phyloP scores from a whole-genome alignment of 2,888 invertebrate species.

The Scotopteryx bipunctaria region DNA sequence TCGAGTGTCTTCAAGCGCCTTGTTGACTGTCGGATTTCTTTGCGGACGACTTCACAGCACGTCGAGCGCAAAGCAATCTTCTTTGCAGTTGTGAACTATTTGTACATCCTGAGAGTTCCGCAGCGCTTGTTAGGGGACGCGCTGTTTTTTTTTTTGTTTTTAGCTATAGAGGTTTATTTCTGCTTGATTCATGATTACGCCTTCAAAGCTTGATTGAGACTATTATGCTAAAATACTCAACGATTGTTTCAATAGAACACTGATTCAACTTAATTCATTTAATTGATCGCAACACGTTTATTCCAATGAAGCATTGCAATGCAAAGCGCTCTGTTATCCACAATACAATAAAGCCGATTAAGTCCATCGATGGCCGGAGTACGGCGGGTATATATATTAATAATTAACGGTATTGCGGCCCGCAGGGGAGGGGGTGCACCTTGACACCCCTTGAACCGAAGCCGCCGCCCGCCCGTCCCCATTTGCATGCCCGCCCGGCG shows the following conservation, averaged over 20 bases:
- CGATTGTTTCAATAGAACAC: not conserved
- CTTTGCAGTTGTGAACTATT: slow-evolving; percentile 21
- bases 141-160: not conserved
- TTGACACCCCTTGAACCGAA: slow-evolving; percentile 56
- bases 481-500: slow-evolving; percentile 44
- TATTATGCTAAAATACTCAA: not conserved
- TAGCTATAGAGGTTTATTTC: not conserved
- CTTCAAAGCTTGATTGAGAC: too few relatives aligned
- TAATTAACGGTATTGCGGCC: slow-evolving; percentile 47
- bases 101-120: slow-evolving; percentile 10
- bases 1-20: slow-evolving; percentile 34
- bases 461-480: slow-evolving; percentile 38
- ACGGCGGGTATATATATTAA: slow-evolving; percentile 49
- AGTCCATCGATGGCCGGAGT: slow-evolving; percentile 28
- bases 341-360: slow-evolving; percentile 30
- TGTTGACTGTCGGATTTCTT: slow-evolving; percentile 29
- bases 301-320: slow-evolving; percentile 2
- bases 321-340: slow-evolving; percentile 20
- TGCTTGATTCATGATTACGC: too few relatives aligned
- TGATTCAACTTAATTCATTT: slow-evolving; percentile 1
- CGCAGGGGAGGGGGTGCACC: slow-evolving; percentile 46
- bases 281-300: slow-evolving; percentile 4
- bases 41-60: slow-evolving; percentile 24
- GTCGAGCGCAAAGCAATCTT: slow-evolving; percentile 24
- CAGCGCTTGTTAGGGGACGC: not conserved